Evolutionary conservation across 2,888 invertebrate genomes (phyloP).

Genomic region (Micoletzkya japonica): DNA sequence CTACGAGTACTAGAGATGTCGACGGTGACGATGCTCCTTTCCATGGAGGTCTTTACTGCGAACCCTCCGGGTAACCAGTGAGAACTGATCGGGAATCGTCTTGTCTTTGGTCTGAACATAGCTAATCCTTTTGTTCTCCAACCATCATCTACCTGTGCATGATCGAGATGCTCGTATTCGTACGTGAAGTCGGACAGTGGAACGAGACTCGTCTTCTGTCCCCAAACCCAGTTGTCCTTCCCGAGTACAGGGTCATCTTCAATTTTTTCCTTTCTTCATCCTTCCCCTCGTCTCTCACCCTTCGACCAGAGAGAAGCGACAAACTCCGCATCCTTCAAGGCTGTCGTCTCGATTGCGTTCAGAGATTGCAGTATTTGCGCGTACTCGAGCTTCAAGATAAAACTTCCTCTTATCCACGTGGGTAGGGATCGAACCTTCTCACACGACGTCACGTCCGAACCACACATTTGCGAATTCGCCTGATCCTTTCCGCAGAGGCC

Average conservation of each 20-base stretch:
- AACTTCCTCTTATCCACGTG: not conserved
- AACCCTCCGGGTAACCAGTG: slow-evolving; percentile 14
- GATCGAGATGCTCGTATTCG: slow-evolving; percentile 7
- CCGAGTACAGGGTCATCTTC: slow-evolving; percentile 19
- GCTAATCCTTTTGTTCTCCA: not conserved
- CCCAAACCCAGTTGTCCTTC: slow-evolving; percentile 14
- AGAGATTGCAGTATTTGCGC: not conserved
- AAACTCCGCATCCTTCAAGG: slow-evolving; percentile 14
- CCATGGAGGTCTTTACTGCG: too few relatives aligned
- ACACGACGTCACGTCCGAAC: not conserved
- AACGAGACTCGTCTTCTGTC: slow-evolving; percentile 3
- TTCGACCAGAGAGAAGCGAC: slow-evolving; percentile 27
- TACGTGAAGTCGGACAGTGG: not conserved
- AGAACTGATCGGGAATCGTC: slow-evolving; percentile 10
- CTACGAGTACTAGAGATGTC: too few relatives aligned
- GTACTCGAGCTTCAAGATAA: slow-evolving; percentile 16
- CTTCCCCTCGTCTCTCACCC: not conserved
- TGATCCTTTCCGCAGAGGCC: not conserved
- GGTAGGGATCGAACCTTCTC: too few relatives aligned
- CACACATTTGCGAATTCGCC: not conserved
- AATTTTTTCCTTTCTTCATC: not conserved
- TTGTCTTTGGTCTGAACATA: slow-evolving; percentile 19
- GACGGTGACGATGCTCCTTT: too few relatives aligned
- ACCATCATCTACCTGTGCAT: not conserved
- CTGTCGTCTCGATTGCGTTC: not conserved